These are phyloP conservation scores for Camelus dromedarius DNA, from an alignment of 2,113 vertebrate species.

Conservation along the genomic window DNA sequence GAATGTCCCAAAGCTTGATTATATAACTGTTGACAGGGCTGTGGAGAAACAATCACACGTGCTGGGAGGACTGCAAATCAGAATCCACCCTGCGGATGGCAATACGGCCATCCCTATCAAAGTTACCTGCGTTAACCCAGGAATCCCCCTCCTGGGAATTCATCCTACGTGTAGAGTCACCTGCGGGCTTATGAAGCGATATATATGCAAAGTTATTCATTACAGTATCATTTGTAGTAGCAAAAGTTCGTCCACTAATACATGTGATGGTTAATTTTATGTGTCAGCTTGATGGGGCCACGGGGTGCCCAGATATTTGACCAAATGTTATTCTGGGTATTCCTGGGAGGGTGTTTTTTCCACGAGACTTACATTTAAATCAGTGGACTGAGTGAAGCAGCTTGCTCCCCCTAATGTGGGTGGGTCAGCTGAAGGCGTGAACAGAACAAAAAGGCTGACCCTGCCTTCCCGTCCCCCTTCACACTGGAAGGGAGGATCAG, in stretches of 20 bases:
- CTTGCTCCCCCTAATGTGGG: too few relatives aligned
- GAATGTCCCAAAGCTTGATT: not conserved
- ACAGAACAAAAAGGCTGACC: not conserved
- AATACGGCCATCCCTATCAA: not conserved
- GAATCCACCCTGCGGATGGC: not conserved
- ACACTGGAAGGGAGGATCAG: not conserved
- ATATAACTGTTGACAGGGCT: not conserved
- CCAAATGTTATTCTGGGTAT: not conserved
- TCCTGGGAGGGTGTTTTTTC: not conserved
- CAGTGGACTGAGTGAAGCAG: not conserved
- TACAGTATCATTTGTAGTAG: not conserved
- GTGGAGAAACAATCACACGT: not conserved
- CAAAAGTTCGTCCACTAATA: not conserved
- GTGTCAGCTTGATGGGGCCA: not conserved
- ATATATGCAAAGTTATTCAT: not conserved
- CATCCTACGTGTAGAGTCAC: not conserved
- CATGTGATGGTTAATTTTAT: not conserved
- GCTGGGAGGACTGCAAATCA: not conserved
- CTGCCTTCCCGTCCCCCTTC: not conserved
- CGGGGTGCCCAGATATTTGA: not conserved
- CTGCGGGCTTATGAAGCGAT: not conserved
- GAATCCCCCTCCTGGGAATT: not conserved
- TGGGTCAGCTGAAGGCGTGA: not conserved
- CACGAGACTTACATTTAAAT: not conserved
- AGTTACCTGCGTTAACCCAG: not conserved